phyloP scores from a whole-genome alignment of 2,113 vertebrate species.

The Hiodon alosoides region DNA sequence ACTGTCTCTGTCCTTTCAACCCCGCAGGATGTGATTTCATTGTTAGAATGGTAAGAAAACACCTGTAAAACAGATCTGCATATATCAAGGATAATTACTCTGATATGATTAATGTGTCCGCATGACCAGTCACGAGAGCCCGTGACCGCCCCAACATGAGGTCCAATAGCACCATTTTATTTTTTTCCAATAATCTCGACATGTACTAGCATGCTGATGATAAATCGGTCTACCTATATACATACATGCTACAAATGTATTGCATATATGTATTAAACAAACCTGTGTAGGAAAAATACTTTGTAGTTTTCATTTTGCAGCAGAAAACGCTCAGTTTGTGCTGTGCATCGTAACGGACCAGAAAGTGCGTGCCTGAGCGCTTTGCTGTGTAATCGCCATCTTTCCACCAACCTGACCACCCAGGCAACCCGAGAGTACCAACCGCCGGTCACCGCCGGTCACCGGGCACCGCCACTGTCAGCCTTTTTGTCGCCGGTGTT shows the following conservation, averaged over 20 bases:
- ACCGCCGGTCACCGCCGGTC: no score
- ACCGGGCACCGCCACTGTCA: no score
- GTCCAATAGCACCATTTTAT: slow-evolving; percentile 98
- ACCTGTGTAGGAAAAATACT: slow-evolving; percentile 59
- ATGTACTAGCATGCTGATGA: slow-evolving; percentile 77
- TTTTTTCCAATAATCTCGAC: slow-evolving; percentile 67
- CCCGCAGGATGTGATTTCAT: slow-evolving; percentile 85
- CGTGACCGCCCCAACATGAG: slow-evolving; percentile 86
- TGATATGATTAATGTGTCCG: slow-evolving; percentile 98
- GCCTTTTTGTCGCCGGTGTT: no score
- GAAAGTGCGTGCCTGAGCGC: slow-evolving; percentile 40
- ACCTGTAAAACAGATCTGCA: slow-evolving; percentile 99
- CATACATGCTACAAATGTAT: slow-evolving; percentile 63
- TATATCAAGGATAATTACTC: slow-evolving; percentile 95
- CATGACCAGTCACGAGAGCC: slow-evolving; percentile 93
- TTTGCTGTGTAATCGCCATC: slow-evolving; percentile 13
- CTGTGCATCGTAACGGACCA: slow-evolving; percentile 69
- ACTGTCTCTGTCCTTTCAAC: slow-evolving; percentile 94
- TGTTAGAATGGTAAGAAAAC: slow-evolving; percentile 93
- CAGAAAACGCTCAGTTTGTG: slow-evolving; percentile 87
- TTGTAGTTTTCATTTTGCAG: slow-evolving; percentile 79
- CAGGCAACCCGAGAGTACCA: no score
- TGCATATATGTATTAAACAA: slow-evolving; percentile 63
- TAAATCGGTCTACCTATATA: slow-evolving; percentile 63
- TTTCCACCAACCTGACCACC: not conserved